phyloP scores from a whole-genome alignment of 1,140 invertebrate species.

The Aphidius ervi region DNA sequence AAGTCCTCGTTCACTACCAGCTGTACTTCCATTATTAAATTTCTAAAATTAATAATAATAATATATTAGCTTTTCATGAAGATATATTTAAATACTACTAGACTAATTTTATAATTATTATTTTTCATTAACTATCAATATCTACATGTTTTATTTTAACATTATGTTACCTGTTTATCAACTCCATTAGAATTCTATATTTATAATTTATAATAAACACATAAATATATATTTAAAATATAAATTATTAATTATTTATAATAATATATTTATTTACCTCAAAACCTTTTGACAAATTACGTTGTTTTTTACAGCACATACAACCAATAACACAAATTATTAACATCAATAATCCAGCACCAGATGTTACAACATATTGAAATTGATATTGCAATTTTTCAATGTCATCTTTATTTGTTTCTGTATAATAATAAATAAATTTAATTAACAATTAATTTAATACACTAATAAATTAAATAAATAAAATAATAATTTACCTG shows the following conservation, averaged over 20 bases:
- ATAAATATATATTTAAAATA: conserved; percentile 2
- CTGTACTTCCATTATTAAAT: conserved; percentile 44
- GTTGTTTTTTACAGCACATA: conserved; percentile 44
- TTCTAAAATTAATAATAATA: conserved; percentile 34
- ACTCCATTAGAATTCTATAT: conserved; percentile 41
- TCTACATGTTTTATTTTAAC: no score
- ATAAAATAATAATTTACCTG: no score
- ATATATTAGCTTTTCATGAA: no score
- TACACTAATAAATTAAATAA: no score
- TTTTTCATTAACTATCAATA: no score
- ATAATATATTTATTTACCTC: conserved; percentile 33
- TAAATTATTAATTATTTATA: conserved; percentile 3
- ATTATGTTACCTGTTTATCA: conserved; percentile 34
- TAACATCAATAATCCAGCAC: conserved; percentile 36
- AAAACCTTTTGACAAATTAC: conserved; percentile 44
- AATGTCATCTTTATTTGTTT: no score
- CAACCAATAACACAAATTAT: conserved; percentile 45
- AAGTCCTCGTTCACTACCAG: conserved; percentile 35
- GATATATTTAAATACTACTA: no score
- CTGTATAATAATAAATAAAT: no score
- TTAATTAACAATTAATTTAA: no score
- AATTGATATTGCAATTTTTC: conserved; percentile 5
- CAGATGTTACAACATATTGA: conserved; percentile 35
- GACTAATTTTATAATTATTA: background rate
- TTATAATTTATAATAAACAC: conserved; percentile 17